Percentiles rank a stretch among this genome's conserved stretches.
Conservation (phyloP, 2,797 vertebrate genomes). For the Diglossa cyanea region DNA sequence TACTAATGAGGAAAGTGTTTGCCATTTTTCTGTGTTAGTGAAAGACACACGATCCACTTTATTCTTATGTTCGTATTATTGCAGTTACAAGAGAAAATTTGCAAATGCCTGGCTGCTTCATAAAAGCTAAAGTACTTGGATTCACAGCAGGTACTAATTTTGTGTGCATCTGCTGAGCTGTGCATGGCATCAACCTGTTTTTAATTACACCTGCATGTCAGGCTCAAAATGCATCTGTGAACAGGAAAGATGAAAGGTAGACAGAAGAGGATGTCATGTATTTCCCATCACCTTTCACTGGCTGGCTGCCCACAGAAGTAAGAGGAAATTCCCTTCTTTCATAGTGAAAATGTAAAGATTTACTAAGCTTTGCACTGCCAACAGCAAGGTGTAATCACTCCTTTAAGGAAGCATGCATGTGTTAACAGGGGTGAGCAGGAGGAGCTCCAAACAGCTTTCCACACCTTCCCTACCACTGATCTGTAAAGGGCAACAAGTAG, state of each 20-base stretch:
- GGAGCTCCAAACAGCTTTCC: slow-evolving; percentile 19
- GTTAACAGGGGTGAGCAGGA: slow-evolving; percentile 32
- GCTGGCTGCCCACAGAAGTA: slow-evolving; percentile 34
- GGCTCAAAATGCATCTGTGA: slow-evolving; percentile 29
- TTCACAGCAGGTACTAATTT: slow-evolving; percentile 55
- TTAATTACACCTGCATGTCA: slow-evolving; percentile 64
- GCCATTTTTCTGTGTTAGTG: neutral
- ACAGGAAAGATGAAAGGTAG: slow-evolving; percentile 54
- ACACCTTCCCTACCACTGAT: slow-evolving; percentile 8
- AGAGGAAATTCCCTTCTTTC: slow-evolving; percentile 54
- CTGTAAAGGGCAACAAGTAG: neutral
- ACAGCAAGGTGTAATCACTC: slow-evolving; percentile 52
- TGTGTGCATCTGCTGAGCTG: slow-evolving; percentile 41
- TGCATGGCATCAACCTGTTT: slow-evolving; percentile 45
- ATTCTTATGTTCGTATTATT: neutral
- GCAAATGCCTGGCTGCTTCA: slow-evolving; percentile 30
- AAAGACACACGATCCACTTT: neutral
- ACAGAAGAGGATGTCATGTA: slow-evolving; percentile 47
- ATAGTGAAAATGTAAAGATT: slow-evolving; percentile 43
- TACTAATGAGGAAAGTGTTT: neutral
- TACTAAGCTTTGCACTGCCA: slow-evolving; percentile 44
- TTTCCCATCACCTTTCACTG: slow-evolving; percentile 66
- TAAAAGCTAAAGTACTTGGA: slow-evolving; percentile 9
- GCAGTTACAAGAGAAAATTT: slow-evolving; percentile 13
- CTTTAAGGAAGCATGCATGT: slow-evolving; percentile 21